These are phyloP conservation scores for Gymnocheta viridis DNA, from an alignment of 2,888 invertebrate genomes.

Conservation along the genomic window DNA sequence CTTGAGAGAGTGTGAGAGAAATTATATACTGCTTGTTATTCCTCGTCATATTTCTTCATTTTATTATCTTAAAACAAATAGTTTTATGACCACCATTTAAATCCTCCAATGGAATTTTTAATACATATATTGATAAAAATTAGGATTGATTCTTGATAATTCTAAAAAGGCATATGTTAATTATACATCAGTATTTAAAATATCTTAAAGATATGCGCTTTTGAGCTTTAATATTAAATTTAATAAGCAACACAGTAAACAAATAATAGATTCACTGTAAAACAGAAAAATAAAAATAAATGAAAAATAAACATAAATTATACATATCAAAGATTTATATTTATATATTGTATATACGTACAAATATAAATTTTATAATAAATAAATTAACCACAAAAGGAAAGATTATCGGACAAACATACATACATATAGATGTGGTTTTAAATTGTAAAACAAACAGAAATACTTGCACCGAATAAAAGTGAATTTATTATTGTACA, in stretches of 20 bases:
- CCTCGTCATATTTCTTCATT: too few species aligned
- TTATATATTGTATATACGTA: not conserved
- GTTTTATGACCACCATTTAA: too few species aligned
- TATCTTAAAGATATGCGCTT: too few species aligned
- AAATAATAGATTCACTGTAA: not conserved
- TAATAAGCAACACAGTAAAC: not conserved
- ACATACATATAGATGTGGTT: slow-evolving; percentile 30
- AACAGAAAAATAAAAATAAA: not conserved
- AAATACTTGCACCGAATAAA: not conserved
- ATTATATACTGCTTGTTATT: too few species aligned
- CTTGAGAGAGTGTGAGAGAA: too few species aligned
- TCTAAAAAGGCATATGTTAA: not conserved
- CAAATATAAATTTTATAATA: not conserved
- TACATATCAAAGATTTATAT: not conserved
- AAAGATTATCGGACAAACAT: not conserved
- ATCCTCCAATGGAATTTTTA: too few species aligned
- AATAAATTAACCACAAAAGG: slow-evolving; percentile 36
- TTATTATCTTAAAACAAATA: too few species aligned
- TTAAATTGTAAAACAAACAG: not conserved
- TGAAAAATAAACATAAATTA: not conserved
- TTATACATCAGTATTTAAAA: too few species aligned
- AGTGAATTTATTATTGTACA: not conserved
- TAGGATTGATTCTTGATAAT: too few species aligned
- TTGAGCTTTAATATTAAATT: not conserved
- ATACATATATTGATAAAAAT: too few species aligned